Base-by-base conservation (phyloP, 2,888 invertebrate genomes). In the Agrotis ipsilon region DNA sequence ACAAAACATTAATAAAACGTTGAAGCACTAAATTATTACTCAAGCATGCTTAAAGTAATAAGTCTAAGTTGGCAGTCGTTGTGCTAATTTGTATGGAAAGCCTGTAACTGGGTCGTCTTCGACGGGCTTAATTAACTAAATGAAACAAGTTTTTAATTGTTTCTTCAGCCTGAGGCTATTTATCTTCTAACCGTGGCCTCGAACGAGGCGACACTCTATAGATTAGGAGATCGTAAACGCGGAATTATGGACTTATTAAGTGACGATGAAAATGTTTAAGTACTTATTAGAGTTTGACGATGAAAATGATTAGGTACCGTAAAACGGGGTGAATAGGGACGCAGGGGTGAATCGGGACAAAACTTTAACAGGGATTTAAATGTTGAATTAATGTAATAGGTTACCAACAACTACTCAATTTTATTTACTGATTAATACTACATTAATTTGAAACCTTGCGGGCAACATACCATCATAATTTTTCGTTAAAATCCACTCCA, bases 101-200 rank as follows among this genome's bases (percentile, higher is more conserved):
- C 72, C 39, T 71, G 75, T 77, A 61, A 70, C 81, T 74, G 68
- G 61, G 52, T 19, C 69, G 72, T 69, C 66, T 76, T 80, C 80
- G 75, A 79, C 82, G 73, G 59, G 75, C 81, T 74, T 86, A 86
- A 90, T 89, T 89, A 90, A 86, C 84, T 81, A 87, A 89, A 88
- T 85, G 88, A 87, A 90, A 91, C 89, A 91, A 91, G 88, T 91
- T 89, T 90, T 87, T 88, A 91, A 92, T 92, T 91, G 90, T 89
- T 91, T 88, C 85, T 82, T 83, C 66, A 68, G 66, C 86, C 78
- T 62, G 59, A 46, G 78, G 78, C 79, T 83, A 88, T 88, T 88
- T 85, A 81, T 84, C 83, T 85, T 80, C 24, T 39, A 59, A 78
- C 82, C 81, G 84, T 76, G 68, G 62, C 76, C 60, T 61, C 68